Evolutionary conservation across 2,888 invertebrate genomes (phyloP), one percentile per base, ranked within the genome.

Genomic region (Koerneria pararmatus): DNA sequence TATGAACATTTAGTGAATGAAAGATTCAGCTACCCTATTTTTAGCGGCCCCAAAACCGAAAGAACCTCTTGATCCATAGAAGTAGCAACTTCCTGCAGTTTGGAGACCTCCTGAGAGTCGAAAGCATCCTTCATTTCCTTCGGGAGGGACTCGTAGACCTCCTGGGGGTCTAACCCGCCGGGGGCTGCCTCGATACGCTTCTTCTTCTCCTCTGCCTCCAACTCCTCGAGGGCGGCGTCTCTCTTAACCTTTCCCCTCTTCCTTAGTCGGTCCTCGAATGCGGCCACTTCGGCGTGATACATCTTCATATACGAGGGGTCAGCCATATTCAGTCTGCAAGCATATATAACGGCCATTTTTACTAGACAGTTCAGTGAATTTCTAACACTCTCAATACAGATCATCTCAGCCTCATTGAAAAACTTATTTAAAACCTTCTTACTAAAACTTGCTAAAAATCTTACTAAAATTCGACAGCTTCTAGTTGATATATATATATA

Each of bases 81-180:
- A 1, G 89, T 88, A 72, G 98, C 91, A 0, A 91, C 90, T 74
- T 91, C 89, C 86, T 97, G 92, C 32, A 98, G 87, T 84, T 91
- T 84, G 49, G 89, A 89, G 71, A 95, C 90, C 84, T 98, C 91
- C 85, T 93, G 92, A 0, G 77, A 74, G 74, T 88, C 88, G 83
- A 88, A 88, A 71, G 88, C 88, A 58, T 86, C 83, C 74, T 86
- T 84, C 80, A 88, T 80, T 65, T 81, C 83, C 86, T 91, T 89
- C 69, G 98, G 98, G 67, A 99, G 87, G 71, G 90, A 88, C 82
- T 95, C 93, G 83, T 94, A 35, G 1, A 99, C 97, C 86, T 99
- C 97, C 3, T 91, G 88, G 0, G 97, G 97, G 85, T 99, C 98
- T 22, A 99, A 87, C 0, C 97, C 97, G n/a, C 97, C 98, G 0